Conservation (phyloP, 1,140 invertebrate species). For the Diachasma alloeum region DNA sequence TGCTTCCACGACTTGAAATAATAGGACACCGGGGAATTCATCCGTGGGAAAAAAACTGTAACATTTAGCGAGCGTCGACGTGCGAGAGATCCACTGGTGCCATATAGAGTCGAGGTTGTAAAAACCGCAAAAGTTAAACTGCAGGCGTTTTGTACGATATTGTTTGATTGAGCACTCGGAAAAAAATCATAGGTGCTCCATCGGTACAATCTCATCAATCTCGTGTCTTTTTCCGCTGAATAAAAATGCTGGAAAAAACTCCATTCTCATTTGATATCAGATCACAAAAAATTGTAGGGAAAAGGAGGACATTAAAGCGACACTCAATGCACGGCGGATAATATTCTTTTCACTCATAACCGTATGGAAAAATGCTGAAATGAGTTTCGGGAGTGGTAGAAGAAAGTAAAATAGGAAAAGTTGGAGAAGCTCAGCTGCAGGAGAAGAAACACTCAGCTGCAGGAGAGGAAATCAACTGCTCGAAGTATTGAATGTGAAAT, state of each 20-base stretch:
- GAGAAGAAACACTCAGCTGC: not conserved
- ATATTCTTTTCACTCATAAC: constrained; percentile 2
- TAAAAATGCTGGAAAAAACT: not conserved
- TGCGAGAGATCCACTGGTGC: not conserved
- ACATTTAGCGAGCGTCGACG: not conserved
- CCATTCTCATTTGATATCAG: too few species aligned
- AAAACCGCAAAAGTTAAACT: not conserved
- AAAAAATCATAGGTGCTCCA: not conserved
- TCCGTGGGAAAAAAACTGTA: not conserved
- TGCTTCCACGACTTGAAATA: not conserved
- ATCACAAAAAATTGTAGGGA: not conserved
- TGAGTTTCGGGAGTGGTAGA: not conserved
- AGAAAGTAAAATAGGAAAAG: not conserved
- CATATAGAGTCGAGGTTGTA: not conserved
- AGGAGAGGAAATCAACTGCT: not conserved
- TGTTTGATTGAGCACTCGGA: not conserved
- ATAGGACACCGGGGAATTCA: not conserved
- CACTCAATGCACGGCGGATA: not conserved
- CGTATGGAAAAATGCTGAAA: not conserved
- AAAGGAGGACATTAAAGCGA: not conserved
- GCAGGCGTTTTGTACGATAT: not conserved
- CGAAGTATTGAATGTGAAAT: not conserved
- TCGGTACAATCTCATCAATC: not conserved
- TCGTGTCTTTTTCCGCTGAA: not conserved
- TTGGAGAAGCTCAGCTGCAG: not conserved